Conservation (phyloP, 2,797 vertebrate species). For the Liasis olivaceus region DNA sequence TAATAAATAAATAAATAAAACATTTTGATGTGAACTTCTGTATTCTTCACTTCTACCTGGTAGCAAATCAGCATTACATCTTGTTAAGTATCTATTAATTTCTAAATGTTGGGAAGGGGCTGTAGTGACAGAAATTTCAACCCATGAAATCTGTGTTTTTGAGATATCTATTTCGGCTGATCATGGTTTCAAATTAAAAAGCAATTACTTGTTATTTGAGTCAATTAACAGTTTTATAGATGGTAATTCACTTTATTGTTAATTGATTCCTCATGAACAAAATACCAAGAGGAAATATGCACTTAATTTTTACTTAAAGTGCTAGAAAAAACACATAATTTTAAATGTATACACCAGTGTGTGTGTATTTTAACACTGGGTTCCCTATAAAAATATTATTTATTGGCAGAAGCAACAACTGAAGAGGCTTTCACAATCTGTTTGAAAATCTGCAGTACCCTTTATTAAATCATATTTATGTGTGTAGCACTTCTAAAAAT, state of each 20-base stretch:
- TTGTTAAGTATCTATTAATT: not conserved
- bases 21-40: not conserved
- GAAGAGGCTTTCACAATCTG: not conserved
- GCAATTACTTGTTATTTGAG: constrained; percentile 56
- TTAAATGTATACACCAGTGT: constrained; percentile 51
- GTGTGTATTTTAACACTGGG: constrained; percentile 14
- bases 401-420: not conserved
- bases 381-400: not conserved
- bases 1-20: too few relatives aligned
- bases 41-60: not conserved
- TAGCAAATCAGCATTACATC: not conserved
- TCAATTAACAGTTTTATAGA: constrained; percentile 66
- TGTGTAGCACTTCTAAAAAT: not conserved
- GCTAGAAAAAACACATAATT: constrained; percentile 30
- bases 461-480: not conserved
- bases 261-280: constrained; percentile 61
- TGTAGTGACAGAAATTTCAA: not conserved
- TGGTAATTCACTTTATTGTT: constrained; percentile 67
- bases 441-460: constrained; percentile 35
- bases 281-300: constrained; percentile 52
- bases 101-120: not conserved
- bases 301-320: constrained; percentile 33
- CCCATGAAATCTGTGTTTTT: constrained; percentile 31
- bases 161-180: constrained; percentile 51
- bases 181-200: constrained; percentile 65